These are phyloP conservation scores for Chunga burmeisteri DNA, from an alignment of 2,113 vertebrate species.

Conservation along the genomic window DNA sequence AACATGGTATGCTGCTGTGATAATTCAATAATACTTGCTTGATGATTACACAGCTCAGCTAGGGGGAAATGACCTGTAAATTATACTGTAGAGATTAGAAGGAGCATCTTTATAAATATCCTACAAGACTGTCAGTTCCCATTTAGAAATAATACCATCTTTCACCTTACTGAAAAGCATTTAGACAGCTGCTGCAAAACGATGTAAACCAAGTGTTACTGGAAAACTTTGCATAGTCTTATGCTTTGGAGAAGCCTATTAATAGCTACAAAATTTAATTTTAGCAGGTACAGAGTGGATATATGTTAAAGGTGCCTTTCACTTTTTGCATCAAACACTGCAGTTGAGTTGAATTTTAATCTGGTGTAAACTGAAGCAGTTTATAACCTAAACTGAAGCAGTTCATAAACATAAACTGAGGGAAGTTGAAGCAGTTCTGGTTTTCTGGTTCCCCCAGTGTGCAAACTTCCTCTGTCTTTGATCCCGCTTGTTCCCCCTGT, in stretches of 20 bases:
- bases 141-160: conserved; percentile 6
- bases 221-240: not conserved
- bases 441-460: not conserved
- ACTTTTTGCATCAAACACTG: not conserved
- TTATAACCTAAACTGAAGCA: not conserved
- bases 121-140: not conserved
- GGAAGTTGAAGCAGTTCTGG: not conserved
- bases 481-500: not conserved
- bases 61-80: conserved; percentile 30
- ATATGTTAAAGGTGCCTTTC: not conserved
- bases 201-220: not conserved
- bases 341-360: not conserved
- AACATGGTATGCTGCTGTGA: not conserved
- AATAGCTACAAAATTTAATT: not conserved
- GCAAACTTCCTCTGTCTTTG: not conserved
- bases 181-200: not conserved
- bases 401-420: not conserved
- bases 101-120: not conserved
- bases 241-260: not conserved
- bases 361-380: not conserved
- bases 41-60: conserved; percentile 11
- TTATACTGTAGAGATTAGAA: conserved; percentile 7
- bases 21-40: conserved; percentile 14
- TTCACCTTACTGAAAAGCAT: not conserved
- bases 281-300: not conserved